Evolutionary conservation across 2,888 invertebrate genomes (phyloP), one percentile per base, ranked within the genome.

Genomic region (Disparrhopalites patrizii): DNA sequence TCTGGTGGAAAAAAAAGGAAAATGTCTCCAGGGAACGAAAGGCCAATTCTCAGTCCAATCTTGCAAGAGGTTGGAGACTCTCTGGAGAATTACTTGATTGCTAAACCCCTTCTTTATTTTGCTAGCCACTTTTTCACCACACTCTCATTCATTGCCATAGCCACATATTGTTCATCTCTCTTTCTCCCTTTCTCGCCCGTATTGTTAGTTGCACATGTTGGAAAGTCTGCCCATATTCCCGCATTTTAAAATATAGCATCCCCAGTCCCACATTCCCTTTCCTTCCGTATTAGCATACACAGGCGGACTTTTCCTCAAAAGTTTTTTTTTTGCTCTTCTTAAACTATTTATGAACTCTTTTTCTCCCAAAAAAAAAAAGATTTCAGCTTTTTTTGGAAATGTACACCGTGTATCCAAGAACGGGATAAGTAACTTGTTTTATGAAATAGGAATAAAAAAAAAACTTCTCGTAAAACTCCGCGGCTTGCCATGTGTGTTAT

Each of bases 1-100:
- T n/a, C n/a, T n/a, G n/a, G n/a, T n/a, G n/a, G 23, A 5, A 15
- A 10, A 54, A 54, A 25, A 23, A 10, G 23, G 28, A 8, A 54
- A 54, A 28, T n/a, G 51, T 69, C 69, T 62, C 67, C 1, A 55
- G 69, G 69, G 67, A 65, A 28, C 25, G 18, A 33, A 61, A 43
- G 62, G 65, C 64, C 67, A 69, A 69, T 69, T 69, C 69, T 69
- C 69, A 69, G 62, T 69, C 67, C 69, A 69, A 69, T 69, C 69
- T 69, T 69, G 65, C 62, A 65, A 69, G 67, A 69, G 69, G 67
- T 67, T 69, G 63, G 61, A 43, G 63, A 54, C 54, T 67, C 69
- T 67, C 69, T 31, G 51, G 69, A 69, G 69, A 69, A 36, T 55
- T 43, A 18, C 62, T 65, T 69, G 67, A 69, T 69, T 69, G 69